Evolutionary conservation across 2,113 vertebrate genomes (phyloP), one percentile per base, ranked within the genome.

Genomic region (Chamaea fasciata): DNA sequence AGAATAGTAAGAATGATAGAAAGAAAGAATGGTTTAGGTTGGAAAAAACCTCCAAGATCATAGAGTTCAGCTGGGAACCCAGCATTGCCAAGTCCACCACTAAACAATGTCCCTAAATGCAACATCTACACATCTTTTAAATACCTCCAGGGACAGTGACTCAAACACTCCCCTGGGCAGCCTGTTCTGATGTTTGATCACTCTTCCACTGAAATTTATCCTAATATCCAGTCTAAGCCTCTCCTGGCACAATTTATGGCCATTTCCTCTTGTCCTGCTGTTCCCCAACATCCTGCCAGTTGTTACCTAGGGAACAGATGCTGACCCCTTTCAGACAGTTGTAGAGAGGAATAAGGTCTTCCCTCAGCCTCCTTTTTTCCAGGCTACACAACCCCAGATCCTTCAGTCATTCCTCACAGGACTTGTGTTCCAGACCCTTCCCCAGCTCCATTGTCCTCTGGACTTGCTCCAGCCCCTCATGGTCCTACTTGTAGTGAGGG

Each of bases 141-240:
- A 39, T 22, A 15, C 7, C 24, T 53, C 13, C 31, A 49, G 50
- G 30, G 15, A 28, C 0, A 0, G 27, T 37, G 3, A 64, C 14
- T 42, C 21, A 31, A 64, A 37, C 21, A 10, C 20, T 57, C 13
- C 42, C 17, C 35, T 41, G 62, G 16, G 9, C 5, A 75, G 41
- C 6, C 13, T 55, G 21, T 35, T 41, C 14, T 0, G 0, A 41
- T 26, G 14, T 17, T n/a, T 60, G 23, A 53, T 11, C 3, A 9
- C 1, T 6, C 4, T 55, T 27, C 26, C 24, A 53, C 21, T 22
- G n/a, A 75, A 75, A 47, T 31, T 31, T 31, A 55, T 26, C 39
- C n/a, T 53, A 68, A 68, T 13, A 41, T 15, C 2, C 28, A 68
- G 20, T 39, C 9, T 60, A n/a, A 75, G 30, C 16, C 30, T 46